These are phyloP conservation scores for Callospermophilus lateralis DNA, from an alignment of 2,113 vertebrate genomes.

Conservation along the genomic window DNA sequence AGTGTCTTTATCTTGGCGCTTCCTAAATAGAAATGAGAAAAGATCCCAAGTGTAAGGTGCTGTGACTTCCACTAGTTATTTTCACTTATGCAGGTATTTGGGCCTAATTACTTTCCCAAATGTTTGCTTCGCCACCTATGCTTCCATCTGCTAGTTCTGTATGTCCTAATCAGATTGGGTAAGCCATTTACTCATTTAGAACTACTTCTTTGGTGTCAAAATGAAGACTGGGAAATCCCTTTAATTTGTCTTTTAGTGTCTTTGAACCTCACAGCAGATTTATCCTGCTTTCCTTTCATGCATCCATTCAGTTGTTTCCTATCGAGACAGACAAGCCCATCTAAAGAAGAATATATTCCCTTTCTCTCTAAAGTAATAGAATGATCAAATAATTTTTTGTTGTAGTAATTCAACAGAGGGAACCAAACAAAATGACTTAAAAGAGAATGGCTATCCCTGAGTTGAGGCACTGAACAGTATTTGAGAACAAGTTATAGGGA, in stretches of 20 bases:
- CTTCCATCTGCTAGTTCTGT: neutral
- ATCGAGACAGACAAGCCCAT: neutral
- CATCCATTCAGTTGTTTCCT: neutral
- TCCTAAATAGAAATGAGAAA: constrained; percentile 41
- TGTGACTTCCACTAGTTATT: constrained; percentile 56
- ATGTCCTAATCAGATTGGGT: neutral
- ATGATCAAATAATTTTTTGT: constrained; percentile 67
- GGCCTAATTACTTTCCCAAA: neutral
- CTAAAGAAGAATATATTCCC: constrained; percentile 22
- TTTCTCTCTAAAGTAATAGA: constrained; percentile 21
- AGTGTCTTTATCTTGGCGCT: constrained; percentile 52
- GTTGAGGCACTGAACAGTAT: neutral
- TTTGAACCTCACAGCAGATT: constrained; percentile 48
- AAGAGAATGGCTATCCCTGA: constrained; percentile 45
- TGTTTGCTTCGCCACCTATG: neutral
- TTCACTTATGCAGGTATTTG: neutral
- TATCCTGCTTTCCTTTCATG: neutral
- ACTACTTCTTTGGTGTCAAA: constrained; percentile 39
- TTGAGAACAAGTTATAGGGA: constrained; percentile 9
- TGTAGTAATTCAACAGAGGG: constrained; percentile 59
- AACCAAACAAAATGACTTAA: constrained; percentile 40
- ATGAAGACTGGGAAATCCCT: constrained; percentile 4
- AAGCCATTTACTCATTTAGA: constrained; percentile 66
- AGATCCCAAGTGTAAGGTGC: neutral
- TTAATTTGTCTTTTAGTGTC: constrained; percentile 54